Evolutionary conservation across 2,113 vertebrate genomes (phyloP), one percentile per base, ranked within the genome.

Genomic region (Himantopus leucocephalus): DNA sequence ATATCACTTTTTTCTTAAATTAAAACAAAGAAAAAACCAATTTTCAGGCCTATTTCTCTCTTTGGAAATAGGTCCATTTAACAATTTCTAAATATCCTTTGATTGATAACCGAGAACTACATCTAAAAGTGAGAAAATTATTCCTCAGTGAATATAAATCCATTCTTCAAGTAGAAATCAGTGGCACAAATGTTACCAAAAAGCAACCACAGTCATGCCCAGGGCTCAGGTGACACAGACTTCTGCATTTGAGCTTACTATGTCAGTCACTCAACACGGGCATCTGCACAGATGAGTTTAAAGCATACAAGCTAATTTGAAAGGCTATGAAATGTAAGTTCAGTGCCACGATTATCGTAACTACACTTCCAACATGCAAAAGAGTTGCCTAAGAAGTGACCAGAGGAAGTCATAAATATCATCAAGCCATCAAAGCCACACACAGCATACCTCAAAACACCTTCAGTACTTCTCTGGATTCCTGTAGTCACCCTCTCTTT

Each of bases 331-430:
- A 85, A 77, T 14, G 3, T 2, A 4, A 89, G 16, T 30, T 75
- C 52, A 17, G 17, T 32, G 48, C 39, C 56, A 94, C 78, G 83
- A 96, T 67, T 74, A 94, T 7, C 37, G 67, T 2, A 27, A 63
- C 27, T 34, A 48, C 59, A 43, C 35, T 85, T 27, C 23, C 56
- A 85, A 48, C 22, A 34, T 64, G 77, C 52, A 70, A 80, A 48
- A 80, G 18, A 81, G 18, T 45, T 22, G 6, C 32, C 1, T 39
- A 79, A 94, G 45, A 89, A 83, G 29, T 86, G 64, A 88, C 67
- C 53, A 93, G 23, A 85, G 39, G 30, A 94, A 94, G 68, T 24
- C 6, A 7, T 71, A 92, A 89, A 43, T 75, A 30, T 29, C 60
- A 73, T 34, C 58, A 47, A 74, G 74, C 55, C 60, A 74, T 64